Conservation (phyloP, 2,888 invertebrate species). For the Limenitis camilla region DNA sequence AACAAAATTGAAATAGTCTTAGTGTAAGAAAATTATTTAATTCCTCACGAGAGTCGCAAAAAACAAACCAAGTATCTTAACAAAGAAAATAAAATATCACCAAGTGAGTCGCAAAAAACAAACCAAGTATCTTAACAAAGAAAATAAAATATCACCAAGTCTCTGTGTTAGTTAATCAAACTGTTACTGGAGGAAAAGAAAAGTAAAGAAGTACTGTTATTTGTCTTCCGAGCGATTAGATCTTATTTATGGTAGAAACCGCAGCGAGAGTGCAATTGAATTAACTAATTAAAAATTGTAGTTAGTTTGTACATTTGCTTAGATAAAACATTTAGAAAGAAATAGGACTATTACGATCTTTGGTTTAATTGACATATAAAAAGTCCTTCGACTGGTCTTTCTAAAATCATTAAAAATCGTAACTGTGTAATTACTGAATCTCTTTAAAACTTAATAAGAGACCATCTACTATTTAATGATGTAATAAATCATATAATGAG, state of each 20-base stretch:
- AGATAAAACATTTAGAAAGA: not conserved
- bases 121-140: slow-evolving; percentile 7
- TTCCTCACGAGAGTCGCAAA: not conserved
- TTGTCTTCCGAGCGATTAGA: not conserved
- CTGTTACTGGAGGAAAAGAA: slow-evolving; percentile 10
- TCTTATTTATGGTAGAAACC: not conserved
- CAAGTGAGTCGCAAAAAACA: not conserved
- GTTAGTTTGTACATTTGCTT: not conserved
- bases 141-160: slow-evolving; percentile 9
- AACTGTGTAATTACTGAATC: no score
- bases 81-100: slow-evolving; percentile 1
- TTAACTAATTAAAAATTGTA: not conserved
- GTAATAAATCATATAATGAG: no score
- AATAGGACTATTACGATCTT: no score
- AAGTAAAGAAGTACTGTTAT: slow-evolving; percentile 4
- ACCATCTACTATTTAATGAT: no score
- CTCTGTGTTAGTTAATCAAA: slow-evolving; percentile 13
- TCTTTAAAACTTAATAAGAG: no score
- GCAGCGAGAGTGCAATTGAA: not conserved
- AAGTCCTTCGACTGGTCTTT: no score
- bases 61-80: slow-evolving; percentile 7
- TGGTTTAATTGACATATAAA: no score
- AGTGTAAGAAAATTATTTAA: no score
- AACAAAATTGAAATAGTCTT: no score
- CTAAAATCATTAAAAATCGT: no score